Conservation (phyloP, 2,888 invertebrate genomes). For the Orchesella flavescens region DNA sequence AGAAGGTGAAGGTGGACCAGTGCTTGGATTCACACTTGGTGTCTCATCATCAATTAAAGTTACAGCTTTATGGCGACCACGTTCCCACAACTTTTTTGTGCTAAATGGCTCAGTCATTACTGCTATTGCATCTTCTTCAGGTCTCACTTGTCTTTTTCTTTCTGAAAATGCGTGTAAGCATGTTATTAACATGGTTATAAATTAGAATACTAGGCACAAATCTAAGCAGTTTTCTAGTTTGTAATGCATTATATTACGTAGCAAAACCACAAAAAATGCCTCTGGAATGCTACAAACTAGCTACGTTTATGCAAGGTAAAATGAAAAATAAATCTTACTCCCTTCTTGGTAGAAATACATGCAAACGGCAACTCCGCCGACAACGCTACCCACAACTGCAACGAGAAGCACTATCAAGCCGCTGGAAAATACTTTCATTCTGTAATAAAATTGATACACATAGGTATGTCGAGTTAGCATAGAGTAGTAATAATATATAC, state of each 20-base stretch:
- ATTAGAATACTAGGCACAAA: no score
- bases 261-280: not conserved
- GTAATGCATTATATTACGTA: not conserved
- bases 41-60: not conserved
- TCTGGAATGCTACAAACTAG: not conserved
- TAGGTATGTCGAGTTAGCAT: not conserved
- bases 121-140: conserved; percentile 3
- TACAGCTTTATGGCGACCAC: conserved; percentile 5
- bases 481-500: no score
- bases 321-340: conserved; percentile 33
- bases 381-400: conserved; percentile 58
- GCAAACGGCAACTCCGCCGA: conserved; percentile 60
- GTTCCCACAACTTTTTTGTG: conserved; percentile 54
- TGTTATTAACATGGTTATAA: no score
- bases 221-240: not conserved
- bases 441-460: not conserved
- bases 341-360: conserved; percentile 62
- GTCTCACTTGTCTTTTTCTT: conserved; percentile 45
- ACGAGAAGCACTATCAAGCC: conserved; percentile 62
- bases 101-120: conserved; percentile 45
- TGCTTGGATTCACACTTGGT: conserved; percentile 15
- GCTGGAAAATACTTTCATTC: conserved; percentile 43
- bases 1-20: conserved; percentile 1
- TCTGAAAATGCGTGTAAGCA: conserved; percentile 4
- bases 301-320: not conserved